Evolutionary conservation across 2,797 vertebrate genomes (phyloP).

Genomic region (Mormyrops attenuatus): DNA sequence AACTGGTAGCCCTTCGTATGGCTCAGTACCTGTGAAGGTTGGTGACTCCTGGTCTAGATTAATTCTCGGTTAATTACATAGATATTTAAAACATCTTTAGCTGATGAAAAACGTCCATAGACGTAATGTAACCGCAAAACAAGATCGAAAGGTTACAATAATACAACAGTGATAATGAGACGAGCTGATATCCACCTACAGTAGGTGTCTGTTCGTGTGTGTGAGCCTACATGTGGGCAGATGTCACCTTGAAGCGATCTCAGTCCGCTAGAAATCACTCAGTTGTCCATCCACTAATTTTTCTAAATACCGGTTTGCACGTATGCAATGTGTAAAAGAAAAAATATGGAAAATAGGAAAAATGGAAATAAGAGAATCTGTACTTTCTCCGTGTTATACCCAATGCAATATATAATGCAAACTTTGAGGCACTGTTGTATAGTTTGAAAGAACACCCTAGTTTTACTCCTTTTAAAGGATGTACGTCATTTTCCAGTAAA

Average conservation of each 20-base stretch:
- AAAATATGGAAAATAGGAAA: not conserved
- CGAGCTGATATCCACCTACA: not conserved
- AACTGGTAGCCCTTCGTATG: too few relatives aligned
- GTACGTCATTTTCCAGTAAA: not conserved
- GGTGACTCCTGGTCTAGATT: not conserved
- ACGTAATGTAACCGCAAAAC: not conserved
- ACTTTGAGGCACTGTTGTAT: not conserved
- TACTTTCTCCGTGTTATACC: not conserved
- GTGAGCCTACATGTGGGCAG: not conserved
- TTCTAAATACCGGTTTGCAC: not conserved
- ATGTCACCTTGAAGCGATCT: not conserved
- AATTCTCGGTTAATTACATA: not conserved
- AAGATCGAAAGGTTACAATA: not conserved
- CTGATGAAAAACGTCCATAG: not conserved
- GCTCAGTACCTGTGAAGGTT: too few relatives aligned
- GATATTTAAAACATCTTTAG: not conserved
- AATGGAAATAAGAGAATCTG: not conserved
- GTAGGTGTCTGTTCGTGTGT: not conserved
- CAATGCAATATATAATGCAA: not conserved
- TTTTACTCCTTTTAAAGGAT: not conserved
- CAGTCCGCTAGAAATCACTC: not conserved
- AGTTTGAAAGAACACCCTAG: not conserved
- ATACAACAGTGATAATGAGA: not conserved
- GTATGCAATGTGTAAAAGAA: not conserved
- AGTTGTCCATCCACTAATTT: not conserved